Conservation (phyloP, 2,113 vertebrate genomes). For the Oxyura jamaicensis region DNA sequence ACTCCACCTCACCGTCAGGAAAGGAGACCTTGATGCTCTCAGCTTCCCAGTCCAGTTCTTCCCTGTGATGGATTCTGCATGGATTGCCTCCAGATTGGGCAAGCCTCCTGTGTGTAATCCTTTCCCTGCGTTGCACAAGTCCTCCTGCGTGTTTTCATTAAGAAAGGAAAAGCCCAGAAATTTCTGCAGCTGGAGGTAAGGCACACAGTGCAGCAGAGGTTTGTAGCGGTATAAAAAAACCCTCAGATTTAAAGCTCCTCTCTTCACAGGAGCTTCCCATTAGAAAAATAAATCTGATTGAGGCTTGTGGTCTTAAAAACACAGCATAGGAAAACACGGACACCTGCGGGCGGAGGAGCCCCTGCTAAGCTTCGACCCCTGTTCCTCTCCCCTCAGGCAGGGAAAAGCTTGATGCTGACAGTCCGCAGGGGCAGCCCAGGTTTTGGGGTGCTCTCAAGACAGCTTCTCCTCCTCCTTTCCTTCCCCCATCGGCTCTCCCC, state of each 20-base stretch:
- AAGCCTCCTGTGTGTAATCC: not conserved
- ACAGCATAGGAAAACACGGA: not conserved
- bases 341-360: not conserved
- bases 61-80: not conserved
- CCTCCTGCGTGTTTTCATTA: no score
- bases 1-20: not conserved
- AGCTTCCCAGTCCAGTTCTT: not conserved
- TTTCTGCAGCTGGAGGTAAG: not conserved
- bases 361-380: not conserved
- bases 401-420: not conserved
- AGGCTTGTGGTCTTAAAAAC: not conserved
- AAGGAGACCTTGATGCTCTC: rapidly evolving
- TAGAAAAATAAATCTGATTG: not conserved
- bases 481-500: not conserved
- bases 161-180: not conserved
- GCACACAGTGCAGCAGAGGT: not conserved
- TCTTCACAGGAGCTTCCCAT: not conserved
- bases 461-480: not conserved
- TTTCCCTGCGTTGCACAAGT: no score
- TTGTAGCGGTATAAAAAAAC: no score
- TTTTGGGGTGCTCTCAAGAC: not conserved
- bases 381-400: not conserved
- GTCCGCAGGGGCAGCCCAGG: not conserved
- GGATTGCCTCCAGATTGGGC: not conserved
- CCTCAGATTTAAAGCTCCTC: not conserved